Evolutionary conservation across 2,888 invertebrate genomes (phyloP).

Genomic region (Punctoribates punctum): DNA sequence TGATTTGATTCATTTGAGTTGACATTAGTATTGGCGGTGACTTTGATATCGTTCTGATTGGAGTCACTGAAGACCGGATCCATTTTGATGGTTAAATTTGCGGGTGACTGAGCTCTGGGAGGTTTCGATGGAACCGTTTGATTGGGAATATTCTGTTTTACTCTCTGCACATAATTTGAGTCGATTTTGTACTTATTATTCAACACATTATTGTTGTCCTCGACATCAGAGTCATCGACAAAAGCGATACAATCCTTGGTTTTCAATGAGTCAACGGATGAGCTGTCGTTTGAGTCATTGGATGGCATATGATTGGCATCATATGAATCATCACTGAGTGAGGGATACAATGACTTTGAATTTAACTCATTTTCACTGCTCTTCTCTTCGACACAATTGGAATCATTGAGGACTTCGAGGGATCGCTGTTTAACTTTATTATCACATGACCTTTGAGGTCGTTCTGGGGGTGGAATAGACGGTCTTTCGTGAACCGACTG

Average conservation of each 20-base stretch:
- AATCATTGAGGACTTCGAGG: neutral
- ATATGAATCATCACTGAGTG: neutral
- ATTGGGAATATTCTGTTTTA: neutral
- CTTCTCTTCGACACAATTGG: neutral
- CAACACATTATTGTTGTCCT: slow-evolving; percentile 33
- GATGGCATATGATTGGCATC: neutral
- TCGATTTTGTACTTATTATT: slow-evolving; percentile 21
- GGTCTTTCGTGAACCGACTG: slow-evolving; percentile 44
- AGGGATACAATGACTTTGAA: slow-evolving; percentile 21
- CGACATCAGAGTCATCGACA: slow-evolving; percentile 45
- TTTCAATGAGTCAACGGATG: slow-evolving; percentile 7
- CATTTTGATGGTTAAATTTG: neutral
- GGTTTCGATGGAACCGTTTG: neutral
- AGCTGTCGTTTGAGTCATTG: neutral
- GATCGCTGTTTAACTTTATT: slow-evolving; percentile 30
- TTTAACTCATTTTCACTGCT: neutral
- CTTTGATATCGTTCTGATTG: neutral
- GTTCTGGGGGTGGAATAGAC: slow-evolving; percentile 46
- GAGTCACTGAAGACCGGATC: neutral
- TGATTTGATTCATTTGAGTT: neutral
- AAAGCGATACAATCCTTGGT: slow-evolving; percentile 42
- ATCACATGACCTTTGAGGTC: slow-evolving; percentile 37
- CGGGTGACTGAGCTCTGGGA: slow-evolving; percentile 30
- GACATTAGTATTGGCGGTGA: neutral
- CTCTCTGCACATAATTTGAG: neutral